Base-by-base conservation (phyloP, 2,113 vertebrate species). In the Aphelocoma coerulescens region DNA sequence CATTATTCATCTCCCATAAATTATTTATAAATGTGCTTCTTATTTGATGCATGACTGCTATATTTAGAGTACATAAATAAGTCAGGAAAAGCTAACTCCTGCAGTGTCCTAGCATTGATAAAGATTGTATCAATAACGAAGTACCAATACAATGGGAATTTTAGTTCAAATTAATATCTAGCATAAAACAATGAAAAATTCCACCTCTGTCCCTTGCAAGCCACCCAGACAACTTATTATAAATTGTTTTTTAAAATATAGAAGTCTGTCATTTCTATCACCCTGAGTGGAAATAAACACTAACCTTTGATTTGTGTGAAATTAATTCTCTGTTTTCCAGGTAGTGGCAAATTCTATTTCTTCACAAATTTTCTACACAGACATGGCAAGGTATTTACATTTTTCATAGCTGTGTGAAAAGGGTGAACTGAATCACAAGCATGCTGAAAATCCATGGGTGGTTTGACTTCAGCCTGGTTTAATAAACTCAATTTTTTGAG, bases 1-100 rank as follows among this genome's bases (percentile, higher is more conserved):
- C 85, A 93, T 96, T 97, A 97, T 95, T 94, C 88, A 93, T 95
- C 24, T 59, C 22, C 52, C 35, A 92, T 96, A 95, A 86, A 96
- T 96, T 95, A 95, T 96, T 95, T 88, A 96, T 93, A 67, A 93
- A 86, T 63, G 51, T 74, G 68, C 46, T 93, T 95, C 49, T 83
- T 88, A 86, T 95, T 77, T 94, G 95, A 96, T 91, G 72, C 57
- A 92, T 92, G 75, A 84, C 83, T 95, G 85, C 72, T 97, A 84
- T 93, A 93, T 95, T 94, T 93, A 86, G 59, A 88, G 59, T 92
- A 69, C 46, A 91, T 94, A 84, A 94, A 88, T 92, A 93, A 94
- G 72, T 62, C 59, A 83, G 51, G 75, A 92, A 94, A 93, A 59
- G 51, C 63, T 59, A 73, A 88, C n/a, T 95, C 51, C n/a, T 93